Conservation (phyloP, 2,888 invertebrate species). For the Noctua janthina region DNA sequence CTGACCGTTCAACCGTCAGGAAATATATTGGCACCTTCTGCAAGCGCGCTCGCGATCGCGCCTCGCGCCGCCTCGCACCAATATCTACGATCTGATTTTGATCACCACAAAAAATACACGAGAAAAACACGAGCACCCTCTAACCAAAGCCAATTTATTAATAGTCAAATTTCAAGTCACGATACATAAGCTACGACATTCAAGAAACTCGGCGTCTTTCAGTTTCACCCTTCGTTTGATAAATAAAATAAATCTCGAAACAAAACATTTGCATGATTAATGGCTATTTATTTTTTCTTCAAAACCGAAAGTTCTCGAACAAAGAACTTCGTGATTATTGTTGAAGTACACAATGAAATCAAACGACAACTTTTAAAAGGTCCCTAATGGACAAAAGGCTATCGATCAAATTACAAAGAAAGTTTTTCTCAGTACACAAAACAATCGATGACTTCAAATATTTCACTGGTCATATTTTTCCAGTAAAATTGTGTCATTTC, state of each 20-base stretch:
- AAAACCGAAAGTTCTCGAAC: conserved; percentile 77
- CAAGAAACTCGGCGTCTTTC: conserved; percentile 56
- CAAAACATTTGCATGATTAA: conserved; percentile 82
- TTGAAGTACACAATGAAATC: conserved; percentile 85
- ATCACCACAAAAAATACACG: conserved; percentile 70
- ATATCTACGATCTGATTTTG: conserved; percentile 82
- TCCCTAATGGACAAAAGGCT: conserved; percentile 87
- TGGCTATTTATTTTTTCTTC: conserved; percentile 81
- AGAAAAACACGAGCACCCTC: conserved; percentile 65
- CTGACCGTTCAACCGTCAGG: conserved; percentile 88
- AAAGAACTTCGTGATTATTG: conserved; percentile 83
- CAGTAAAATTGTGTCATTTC: conserved; percentile 78
- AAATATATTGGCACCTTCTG: conserved; percentile 89
- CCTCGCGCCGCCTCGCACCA: conserved; percentile 72
- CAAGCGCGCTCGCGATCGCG: conserved; percentile 75
- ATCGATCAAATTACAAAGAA: conserved; percentile 90
- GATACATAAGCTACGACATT: conserved; percentile 61
- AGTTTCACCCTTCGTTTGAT: conserved; percentile 71
- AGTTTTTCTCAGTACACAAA: conserved; percentile 85
- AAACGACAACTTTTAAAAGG: conserved; percentile 88
- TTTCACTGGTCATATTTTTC: conserved; percentile 78
- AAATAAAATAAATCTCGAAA: conserved; percentile 76
- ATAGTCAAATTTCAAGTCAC: conserved; percentile 72
- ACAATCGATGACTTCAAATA: conserved; percentile 83
- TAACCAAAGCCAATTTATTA: conserved; percentile 70